Conservation (phyloP, 1,140 invertebrate genomes). For the Drosophila trapezifrons region DNA sequence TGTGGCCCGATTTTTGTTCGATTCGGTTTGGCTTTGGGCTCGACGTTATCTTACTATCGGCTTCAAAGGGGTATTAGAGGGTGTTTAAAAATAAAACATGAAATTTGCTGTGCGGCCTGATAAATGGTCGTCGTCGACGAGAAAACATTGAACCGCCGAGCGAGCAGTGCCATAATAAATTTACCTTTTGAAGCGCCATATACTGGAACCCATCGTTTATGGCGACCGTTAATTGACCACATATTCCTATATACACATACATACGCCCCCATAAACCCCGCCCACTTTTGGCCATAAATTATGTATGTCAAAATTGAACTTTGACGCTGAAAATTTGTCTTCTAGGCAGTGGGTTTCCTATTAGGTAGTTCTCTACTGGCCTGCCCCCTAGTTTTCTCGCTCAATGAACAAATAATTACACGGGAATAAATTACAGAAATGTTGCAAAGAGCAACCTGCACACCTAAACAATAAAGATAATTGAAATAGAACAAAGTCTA, state of each 20-base stretch:
- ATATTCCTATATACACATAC: conserved; percentile 3
- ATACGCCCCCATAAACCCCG: conserved; percentile 12
- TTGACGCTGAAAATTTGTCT: conserved; percentile 65
- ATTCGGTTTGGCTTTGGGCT: conserved; percentile 12
- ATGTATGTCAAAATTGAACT: conserved; percentile 76
- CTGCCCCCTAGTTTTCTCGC: not conserved
- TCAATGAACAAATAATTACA: conserved; percentile 45
- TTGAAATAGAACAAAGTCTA: conserved; percentile 31
- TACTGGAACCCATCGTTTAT: conserved; percentile 35
- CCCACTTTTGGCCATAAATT: conserved; percentile 61
- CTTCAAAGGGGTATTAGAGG: conserved; percentile 44
- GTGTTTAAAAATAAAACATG: conserved; percentile 75
- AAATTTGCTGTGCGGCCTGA: conserved; percentile 60
- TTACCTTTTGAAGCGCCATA: conserved; percentile 49
- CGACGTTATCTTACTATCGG: conserved; percentile 32
- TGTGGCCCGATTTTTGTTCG: conserved; percentile 11
- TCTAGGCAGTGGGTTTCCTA: not conserved
- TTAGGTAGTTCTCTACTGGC: not conserved
- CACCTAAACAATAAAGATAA: conserved; percentile 46
- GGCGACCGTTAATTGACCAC: conserved; percentile 31
- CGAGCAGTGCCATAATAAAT: conserved; percentile 31
- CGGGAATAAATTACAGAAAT: conserved; percentile 22
- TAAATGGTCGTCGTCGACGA: conserved; percentile 45
- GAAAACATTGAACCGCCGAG: conserved; percentile 3
- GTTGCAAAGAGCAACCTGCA: conserved; percentile 6